Base-by-base conservation (phyloP, 2,888 invertebrate genomes). In the Metacarcinus magister region DNA sequence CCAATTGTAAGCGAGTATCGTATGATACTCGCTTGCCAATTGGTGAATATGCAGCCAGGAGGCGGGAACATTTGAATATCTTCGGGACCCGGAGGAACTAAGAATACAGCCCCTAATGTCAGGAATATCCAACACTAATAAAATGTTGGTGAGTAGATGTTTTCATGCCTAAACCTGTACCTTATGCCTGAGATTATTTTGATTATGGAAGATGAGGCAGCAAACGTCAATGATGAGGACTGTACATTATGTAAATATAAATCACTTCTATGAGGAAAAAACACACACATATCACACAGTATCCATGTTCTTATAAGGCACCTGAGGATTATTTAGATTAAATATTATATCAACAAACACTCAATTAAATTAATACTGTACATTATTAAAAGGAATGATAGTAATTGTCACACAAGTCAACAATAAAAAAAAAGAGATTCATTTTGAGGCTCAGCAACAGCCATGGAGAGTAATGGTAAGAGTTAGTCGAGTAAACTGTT, bases 401-500 rank as follows among this genome's bases (percentile, higher is more conserved):
- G 32, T 87, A 10, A 75, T n/a, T 87, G 87, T 16, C 2, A 16
- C n/a, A 32, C 8, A 39, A 87, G 87, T 13, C 28, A 87, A 32
- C 82, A 10, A n/a, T 75, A 75, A 75, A 39, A 19, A 39, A 19
- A 19, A 39, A 16, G 87, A 87, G 87, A 87, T 87, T 87, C 87
- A 87, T 32, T 87, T 2, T 39, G 87, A 87, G 39, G 39, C 87
- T 16, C 4, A 39, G 16, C 10, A 1, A n/a, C 13, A 10, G n/a
- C 13, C 87, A 39, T 32, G 19, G 39, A 87, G 87, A 13, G 2
- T 5, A 2, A 28, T 8, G 67, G 67, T 23, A 0, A 23, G 19
- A 44, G 67, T 95, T 67, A 95, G 90, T 95, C 94, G 5, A 95
- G 94, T 23, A 95, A 28, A 44, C 44, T 90, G 94, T 87, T 10